These are phyloP conservation scores for Apis cerana DNA, from an alignment of 1,140 invertebrate genomes.

Conservation along the genomic window DNA sequence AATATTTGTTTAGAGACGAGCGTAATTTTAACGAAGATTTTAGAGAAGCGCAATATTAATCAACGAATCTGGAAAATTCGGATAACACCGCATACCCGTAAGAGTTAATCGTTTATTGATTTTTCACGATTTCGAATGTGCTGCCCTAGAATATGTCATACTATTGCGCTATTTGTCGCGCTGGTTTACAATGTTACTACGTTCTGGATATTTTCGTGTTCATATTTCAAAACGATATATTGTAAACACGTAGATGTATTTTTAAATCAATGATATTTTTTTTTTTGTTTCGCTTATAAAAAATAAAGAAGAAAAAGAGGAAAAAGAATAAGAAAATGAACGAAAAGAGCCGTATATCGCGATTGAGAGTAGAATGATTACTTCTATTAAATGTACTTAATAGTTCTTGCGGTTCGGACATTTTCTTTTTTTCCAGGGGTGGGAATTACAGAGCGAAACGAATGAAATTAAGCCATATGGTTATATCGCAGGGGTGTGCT, in stretches of 20 bases:
- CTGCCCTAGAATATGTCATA: background rate
- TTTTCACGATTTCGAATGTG: conserved; percentile 29
- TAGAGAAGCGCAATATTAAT: background rate
- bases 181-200: background rate
- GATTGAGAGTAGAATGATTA: background rate
- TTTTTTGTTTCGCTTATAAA: background rate
- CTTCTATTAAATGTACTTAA: background rate
- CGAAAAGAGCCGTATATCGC: background rate
- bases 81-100: background rate
- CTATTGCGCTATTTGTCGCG: background rate
- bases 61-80: background rate
- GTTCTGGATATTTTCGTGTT: background rate
- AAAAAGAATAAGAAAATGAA: background rate
- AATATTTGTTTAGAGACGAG: too few species aligned
- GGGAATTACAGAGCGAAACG: conserved; percentile 42
- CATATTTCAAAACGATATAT: background rate
- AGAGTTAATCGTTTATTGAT: conserved; percentile 48
- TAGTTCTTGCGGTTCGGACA: background rate
- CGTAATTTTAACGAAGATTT: background rate
- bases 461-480: conserved; percentile 74
- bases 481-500: conserved; percentile 79
- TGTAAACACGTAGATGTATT: background rate
- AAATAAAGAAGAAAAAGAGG: background rate
- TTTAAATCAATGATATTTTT: background rate
- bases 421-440: background rate